Evolutionary conservation across 2,113 vertebrate species (phyloP), one percentile per base, ranked within the genome.

Genomic region (Vulpes lagopus): DNA sequence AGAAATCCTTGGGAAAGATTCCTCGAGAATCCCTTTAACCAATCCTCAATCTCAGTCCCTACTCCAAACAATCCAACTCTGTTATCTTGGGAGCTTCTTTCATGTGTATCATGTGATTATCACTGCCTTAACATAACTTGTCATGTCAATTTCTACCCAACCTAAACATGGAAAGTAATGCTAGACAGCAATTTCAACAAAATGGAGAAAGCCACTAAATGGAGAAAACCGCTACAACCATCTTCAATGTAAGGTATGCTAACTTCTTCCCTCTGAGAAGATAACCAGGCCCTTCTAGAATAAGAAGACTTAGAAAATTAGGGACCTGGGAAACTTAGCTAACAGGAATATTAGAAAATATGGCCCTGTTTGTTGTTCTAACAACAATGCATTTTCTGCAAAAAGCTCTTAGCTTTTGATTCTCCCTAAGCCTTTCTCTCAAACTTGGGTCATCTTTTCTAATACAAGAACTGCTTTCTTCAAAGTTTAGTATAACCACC

Each of bases 401-500:
- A 86, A 96, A 92, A 67, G 16, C 16, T 49, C 76, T 53, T 78
- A 67, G 60, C 3, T 79, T 88, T 51, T 96, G 22, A 74, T 93
- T n/a, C 49, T 83, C 12, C 9, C 25, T n/a, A 81, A 89, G 84
- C 35, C 51, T 74, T 73, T 67, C n/a, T 89, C 53, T 79, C 30
- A 90, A 96, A 87, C 51, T 89, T 94, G 71, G 2, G 17, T 92
- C 22, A 93, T 57, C 16, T 19, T 91, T 90, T 93, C 53, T 10
- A 87, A 55, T 51, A 78, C 9, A 88, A 49, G 62, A 80, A 1
- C 8, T 82, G 25, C 3, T 90, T 80, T 79, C 51, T 91, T 67
- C 49, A 43, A 83, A 43, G 22, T 76, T 60, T 91, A 95, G 82
- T 49, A 89, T 12, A 87, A 82, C 4, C 11, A 57, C 12, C 43